Evolutionary conservation across 2,113 vertebrate genomes (phyloP).

Genomic region (Aix galericulata): DNA sequence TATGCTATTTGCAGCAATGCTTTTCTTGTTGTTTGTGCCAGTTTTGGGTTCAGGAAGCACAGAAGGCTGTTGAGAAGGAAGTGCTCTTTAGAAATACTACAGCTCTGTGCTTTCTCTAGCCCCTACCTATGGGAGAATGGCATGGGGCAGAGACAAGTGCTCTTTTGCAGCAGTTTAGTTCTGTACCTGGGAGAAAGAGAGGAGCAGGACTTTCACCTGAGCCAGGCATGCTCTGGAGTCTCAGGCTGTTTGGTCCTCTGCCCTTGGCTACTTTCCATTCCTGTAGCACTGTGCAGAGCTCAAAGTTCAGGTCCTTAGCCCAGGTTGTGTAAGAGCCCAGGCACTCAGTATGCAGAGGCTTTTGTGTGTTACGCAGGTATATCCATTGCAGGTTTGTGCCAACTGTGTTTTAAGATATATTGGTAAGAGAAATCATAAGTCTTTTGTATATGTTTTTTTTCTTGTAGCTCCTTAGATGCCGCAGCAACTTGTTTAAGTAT

Average conservation of each 20-base stretch:
- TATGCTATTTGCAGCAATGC: not conserved
- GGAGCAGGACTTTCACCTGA: not conserved
- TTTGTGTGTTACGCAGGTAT: not conserved
- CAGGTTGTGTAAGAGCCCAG: not conserved
- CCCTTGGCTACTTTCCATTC: not conserved
- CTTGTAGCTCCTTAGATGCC: not conserved
- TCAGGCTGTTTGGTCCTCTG: not conserved
- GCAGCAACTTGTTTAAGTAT: not conserved
- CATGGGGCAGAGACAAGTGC: not conserved
- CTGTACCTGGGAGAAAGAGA: not conserved
- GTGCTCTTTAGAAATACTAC: not conserved
- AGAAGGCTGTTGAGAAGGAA: not conserved
- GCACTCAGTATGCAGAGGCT: not conserved
- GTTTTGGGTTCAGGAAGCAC: not conserved
- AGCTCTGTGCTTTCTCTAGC: not conserved
- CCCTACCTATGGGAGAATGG: not conserved
- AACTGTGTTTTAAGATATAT: not conserved
- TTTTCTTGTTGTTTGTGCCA: not conserved
- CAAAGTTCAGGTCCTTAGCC: not conserved
- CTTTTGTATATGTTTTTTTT: not conserved
- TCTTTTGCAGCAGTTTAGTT: not conserved
- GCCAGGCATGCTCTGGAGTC: not conserved
- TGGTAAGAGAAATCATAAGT: not conserved
- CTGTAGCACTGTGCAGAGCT: not conserved
- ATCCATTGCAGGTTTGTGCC: not conserved